phyloP scores from a whole-genome alignment of 2,888 invertebrate genomes.

The Tryphoninae sp. region DNA sequence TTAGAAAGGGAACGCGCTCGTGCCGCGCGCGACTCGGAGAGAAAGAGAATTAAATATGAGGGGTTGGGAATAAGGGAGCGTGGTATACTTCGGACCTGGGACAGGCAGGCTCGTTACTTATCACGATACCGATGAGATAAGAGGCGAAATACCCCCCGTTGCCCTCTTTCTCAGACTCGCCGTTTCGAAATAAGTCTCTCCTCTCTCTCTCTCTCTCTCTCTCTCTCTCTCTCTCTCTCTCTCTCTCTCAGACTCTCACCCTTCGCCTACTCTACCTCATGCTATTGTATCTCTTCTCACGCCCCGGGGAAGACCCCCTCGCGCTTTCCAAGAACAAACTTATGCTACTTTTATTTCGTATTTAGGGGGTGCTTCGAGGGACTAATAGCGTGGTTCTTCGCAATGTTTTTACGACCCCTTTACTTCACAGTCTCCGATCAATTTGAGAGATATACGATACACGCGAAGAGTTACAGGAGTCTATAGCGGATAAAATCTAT shows the following conservation, averaged over 20 bases:
- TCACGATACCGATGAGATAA: slow-evolving; percentile 57
- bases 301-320: slow-evolving; percentile 22
- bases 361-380: slow-evolving; percentile 44
- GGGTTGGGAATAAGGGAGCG: slow-evolving; percentile 41
- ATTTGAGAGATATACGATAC: slow-evolving; percentile 33
- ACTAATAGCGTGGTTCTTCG: slow-evolving; percentile 35
- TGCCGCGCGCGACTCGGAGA: slow-evolving; percentile 18
- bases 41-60: slow-evolving; percentile 50
- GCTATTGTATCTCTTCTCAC: slow-evolving; percentile 15
- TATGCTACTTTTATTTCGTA: slow-evolving; percentile 53
- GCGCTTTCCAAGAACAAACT: slow-evolving; percentile 22
- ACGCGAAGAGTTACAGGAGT: neutral
- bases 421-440: slow-evolving; percentile 30
- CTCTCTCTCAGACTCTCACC: slow-evolving; percentile 10
- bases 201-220: neutral
- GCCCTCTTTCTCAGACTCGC: slow-evolving; percentile 42
- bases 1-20: slow-evolving; percentile 5
- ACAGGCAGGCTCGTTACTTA: slow-evolving; percentile 48
- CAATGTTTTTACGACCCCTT: slow-evolving; percentile 31
- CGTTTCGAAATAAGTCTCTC: neutral
- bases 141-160: slow-evolving; percentile 48
- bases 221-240: slow-evolving; percentile 1
- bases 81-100: slow-evolving; percentile 36
- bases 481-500: no score
- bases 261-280: neutral